Percentiles rank a stretch among this genome's conserved stretches.
Conservation (phyloP, 2,113 vertebrate genomes). For the Chunga burmeisteri region DNA sequence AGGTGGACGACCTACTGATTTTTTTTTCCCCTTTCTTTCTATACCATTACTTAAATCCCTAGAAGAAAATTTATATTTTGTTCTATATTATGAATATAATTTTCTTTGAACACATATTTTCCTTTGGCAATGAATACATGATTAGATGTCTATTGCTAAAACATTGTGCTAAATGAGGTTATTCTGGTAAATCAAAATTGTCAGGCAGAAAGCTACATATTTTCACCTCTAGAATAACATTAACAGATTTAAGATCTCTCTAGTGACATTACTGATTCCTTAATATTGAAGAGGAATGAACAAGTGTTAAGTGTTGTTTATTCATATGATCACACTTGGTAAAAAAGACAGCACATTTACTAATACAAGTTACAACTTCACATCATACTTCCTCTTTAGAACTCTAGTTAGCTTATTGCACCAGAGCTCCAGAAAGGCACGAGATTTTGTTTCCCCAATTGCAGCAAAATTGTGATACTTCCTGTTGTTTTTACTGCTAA, state of each 20-base stretch:
- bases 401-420: background rate
- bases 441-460: background rate
- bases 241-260: background rate
- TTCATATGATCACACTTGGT: background rate
- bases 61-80: conserved; percentile 62
- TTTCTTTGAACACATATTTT: background rate
- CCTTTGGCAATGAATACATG: background rate
- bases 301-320: background rate
- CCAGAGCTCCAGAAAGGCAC: background rate
- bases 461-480: background rate
- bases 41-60: conserved; percentile 87
- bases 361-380: background rate
- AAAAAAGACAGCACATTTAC: background rate
- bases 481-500: background rate
- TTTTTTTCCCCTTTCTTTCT: conserved; percentile 91
- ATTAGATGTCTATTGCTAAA: background rate
- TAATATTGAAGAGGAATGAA: background rate
- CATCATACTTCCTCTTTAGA: background rate
- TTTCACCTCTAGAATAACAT: background rate
- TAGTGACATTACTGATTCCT: background rate
- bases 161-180: background rate
- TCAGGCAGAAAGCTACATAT: background rate
- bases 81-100: background rate
- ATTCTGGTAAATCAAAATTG: background rate
- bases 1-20: conserved; percentile 82